Base-by-base conservation (phyloP, 2,797 vertebrate species). In the Eidolon dupreanum region DNA sequence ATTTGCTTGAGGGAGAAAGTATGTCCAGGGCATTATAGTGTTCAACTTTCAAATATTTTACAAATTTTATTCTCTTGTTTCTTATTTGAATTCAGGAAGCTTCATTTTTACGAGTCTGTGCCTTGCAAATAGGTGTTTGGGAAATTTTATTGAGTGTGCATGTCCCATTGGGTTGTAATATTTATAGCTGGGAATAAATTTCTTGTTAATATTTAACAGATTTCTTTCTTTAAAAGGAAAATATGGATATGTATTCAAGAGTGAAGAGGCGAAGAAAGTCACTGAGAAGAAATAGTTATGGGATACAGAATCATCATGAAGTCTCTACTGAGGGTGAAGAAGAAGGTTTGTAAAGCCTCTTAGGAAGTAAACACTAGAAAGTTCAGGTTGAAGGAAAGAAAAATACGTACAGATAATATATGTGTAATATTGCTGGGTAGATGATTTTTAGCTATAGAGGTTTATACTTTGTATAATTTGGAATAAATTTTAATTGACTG, bases 161-260 rank as follows among this genome's bases (percentile, higher is more conserved):
- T 91, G 20, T 66, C 43, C n/a, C 31, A 43, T 84, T 95, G 61
- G 17, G 19, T 93, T 95, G 78, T 33, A 28, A 73, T 94, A 68
- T 63, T 95, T 94, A 86, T 93, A 74, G 36, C 19, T n/a, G 78
- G 57, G 68, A 95, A 78, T 92, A 66, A 95, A 91, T 94, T 63
- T 26, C 51, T 20, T 92, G 16, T 92, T 92, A 86, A 84, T 96
- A 87, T 90, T 94, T 94, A 88, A 97, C 63, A 87, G 11, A 66
- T 94, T 95, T 97, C 36, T 95, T 81, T 97, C 88, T 98, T 98
- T 97, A 77, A 97, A 97, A 99, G 99, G 99, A 99, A 99, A 99
- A 99, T 98, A 99, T 99, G 99, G 99, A 99, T 98, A 99, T 99
- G 99, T 99, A 99, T 98, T 99, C 99, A 87, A 99, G 99, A 96